Base-by-base conservation (phyloP, 1,140 invertebrate species). In the Phthorimaea operculella region DNA sequence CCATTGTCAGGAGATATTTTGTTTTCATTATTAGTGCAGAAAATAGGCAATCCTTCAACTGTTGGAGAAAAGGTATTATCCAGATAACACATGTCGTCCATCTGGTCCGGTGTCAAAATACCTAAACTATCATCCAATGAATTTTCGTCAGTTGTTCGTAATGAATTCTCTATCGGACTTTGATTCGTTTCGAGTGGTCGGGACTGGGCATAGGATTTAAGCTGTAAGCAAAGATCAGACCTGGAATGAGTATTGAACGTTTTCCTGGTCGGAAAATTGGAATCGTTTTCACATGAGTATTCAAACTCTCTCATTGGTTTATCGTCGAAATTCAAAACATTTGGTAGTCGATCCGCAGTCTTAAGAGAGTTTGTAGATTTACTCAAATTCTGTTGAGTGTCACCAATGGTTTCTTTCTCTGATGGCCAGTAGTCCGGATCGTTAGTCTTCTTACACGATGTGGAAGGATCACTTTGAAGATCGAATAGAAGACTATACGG, bases 71-170 rank as follows among this genome's bases (percentile, higher is more conserved):
- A 89, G 73, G 83, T 85, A 79, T 83, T 88, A 83, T 79, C 80
- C 63, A 87, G 87, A 58, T 88, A 87, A 28, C 87, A 89, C 66
- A 90, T 90, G 74, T 92, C 92, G 54, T 91, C 89, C 93, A 96
- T 95, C 75, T 95, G 93, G 85, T 94, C 93, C 0, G 93, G 93
- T 6, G 93, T 94, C 14, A 96, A 83, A 61, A 96, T 95, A 8
- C 93, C 94, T 57, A 95, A 83, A 67, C 92, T 93, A 64, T 95
- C 93, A 75, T 94, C 93, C 58, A 93, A 90, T 11, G 92, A 93
- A 69, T 91, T 90, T 67, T 94, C 91, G 70, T 92, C 91, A 70
- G 90, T 91, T 12, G 90, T 80, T 51, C 70, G 82, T 17, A 82
- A 56, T 15, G 83, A 87, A 54, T 83, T 85, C 33, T 87, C 84